These are phyloP conservation scores for Ylistrum balloti DNA, from an alignment of 1,140 invertebrate genomes.

Conservation along the genomic window DNA sequence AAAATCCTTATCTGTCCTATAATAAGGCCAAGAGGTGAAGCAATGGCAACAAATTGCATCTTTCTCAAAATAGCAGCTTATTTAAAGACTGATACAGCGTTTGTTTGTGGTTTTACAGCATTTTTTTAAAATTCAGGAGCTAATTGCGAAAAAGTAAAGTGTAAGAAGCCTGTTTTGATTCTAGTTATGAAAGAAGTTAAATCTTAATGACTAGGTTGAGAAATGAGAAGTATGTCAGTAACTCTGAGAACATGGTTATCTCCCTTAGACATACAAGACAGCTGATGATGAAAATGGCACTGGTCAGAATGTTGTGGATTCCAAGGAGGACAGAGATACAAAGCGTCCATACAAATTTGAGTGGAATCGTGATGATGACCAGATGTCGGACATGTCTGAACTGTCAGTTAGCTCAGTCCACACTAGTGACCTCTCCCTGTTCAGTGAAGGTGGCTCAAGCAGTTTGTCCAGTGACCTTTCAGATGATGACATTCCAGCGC, in stretches of 20 bases:
- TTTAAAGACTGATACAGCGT: too few relatives aligned
- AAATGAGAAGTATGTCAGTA: too few relatives aligned
- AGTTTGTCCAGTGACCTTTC: background rate
- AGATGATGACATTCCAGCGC: background rate
- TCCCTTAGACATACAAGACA: background rate
- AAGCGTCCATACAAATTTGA: constrained; percentile 77
- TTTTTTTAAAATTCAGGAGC: too few relatives aligned
- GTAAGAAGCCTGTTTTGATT: too few relatives aligned
- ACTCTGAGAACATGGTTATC: background rate
- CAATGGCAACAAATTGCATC: too few relatives aligned
- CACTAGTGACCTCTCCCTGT: constrained; percentile 83
- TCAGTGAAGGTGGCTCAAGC: constrained; percentile 76
- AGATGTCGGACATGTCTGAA: constrained; percentile 80
- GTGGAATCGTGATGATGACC: constrained; percentile 74
- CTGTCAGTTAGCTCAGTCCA: constrained; percentile 82
- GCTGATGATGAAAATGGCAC: constrained; percentile 30
- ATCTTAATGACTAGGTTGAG: too few relatives aligned
- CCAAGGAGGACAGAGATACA: background rate
- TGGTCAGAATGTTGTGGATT: background rate
- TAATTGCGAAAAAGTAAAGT: too few relatives aligned
- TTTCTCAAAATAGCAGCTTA: too few relatives aligned
- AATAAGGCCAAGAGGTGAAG: too few relatives aligned
- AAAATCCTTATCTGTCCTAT: too few relatives aligned
- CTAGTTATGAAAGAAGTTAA: too few relatives aligned
- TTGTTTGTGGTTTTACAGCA: too few relatives aligned